Base-by-base conservation (phyloP, 2,113 vertebrate genomes). In the Mus spicilegus region DNA sequence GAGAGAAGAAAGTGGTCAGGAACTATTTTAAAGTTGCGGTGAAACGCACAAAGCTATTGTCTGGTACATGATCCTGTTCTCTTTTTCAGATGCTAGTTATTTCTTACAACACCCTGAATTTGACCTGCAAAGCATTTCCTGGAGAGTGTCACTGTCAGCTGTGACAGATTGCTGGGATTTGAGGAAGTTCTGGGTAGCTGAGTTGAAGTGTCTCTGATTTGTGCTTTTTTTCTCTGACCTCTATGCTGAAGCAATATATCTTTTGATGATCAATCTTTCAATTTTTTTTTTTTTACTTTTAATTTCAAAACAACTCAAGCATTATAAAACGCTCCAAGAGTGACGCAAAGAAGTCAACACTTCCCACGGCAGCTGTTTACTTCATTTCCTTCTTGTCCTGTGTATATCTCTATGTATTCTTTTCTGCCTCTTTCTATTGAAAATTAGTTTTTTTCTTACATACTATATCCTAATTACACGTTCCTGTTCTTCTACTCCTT, bases 31-130 rank as follows among this genome's bases (percentile, higher is more conserved):
- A 1, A 11, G 49, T 22, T 81, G 14, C 49, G 9, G 19, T 85
- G 11, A 70, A 67, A 58, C 22, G 75, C 28, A 9, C 36, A 82
- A 56, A 39, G 69, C 78, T 73, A 36, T 54, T 91, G 54, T 89
- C 17, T 73, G 19, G 49, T 28, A 9, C 5, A 26, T 87, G 84
- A 63, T 58, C 54, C 22, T 36, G 56, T 56, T 96, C 81, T 87
- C 42, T 51, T 54, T 39, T 58, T 80, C 39, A 85, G 80, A 93
- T 84, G 16, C 39, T 65, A 75, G 51, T 72, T 56, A 49, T 90
- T 84, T 92, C 33, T 90, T 90, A 61, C 17, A n/a, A 42, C 26
- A 80, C 13, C 49, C 4, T 90, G 36, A 90, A 72, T 97, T 95
- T 95, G 30, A 46, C 88, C 56, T 81, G 12, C n/a, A 80, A 95